Evolutionary conservation across 2,113 vertebrate genomes (phyloP), one percentile per base, ranked within the genome.

Genomic region (Tachuris rubrigastra): DNA sequence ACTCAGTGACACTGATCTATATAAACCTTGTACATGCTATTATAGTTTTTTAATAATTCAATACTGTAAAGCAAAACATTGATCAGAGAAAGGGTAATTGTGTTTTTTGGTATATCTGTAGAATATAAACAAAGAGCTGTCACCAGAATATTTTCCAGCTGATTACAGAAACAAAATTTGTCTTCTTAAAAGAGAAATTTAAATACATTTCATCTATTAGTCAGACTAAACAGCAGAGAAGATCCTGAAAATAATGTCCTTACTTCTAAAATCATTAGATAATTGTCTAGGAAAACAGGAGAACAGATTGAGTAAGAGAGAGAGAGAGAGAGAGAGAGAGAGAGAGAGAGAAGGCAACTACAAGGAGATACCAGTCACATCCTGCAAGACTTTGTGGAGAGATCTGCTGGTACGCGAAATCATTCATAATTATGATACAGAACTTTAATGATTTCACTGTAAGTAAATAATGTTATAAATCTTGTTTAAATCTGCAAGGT

Each of bases 381-480:
- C 28, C 42, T 73, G n/a, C 23, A 79, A 82, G 66, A 21, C 91
- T 82, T 85, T 49, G 35, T 73, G 52, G 30, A 89, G 69, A 81
- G 65, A 85, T 65, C 68, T 85, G 37, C 53, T 75, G 42, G 55
- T 82, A 93, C 1, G 2, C 73, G 69, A 87, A 92, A 94, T 89
- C 49, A 87, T 23, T 89, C 44, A 20, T 67, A 78, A 95, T 88
- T 94, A 84, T 0, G 0, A 78, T 52, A 91, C 5, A 46, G 53
- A 87, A 89, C 63, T 81, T 82, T 41, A 87, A 89, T 58, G 20
- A 92, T 78, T 92, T 87, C 41, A 76, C 21, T 76, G 31, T 60
- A 85, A 95, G 60, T 91, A 91, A 78, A 85, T 63, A 85, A 91
- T 53, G 35, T 35, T 81, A 65, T 39, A 87, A 85, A 82, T 86